These are phyloP conservation scores for Drosophila barbarae DNA, from an alignment of 2,888 invertebrate species.

Conservation along the genomic window DNA sequence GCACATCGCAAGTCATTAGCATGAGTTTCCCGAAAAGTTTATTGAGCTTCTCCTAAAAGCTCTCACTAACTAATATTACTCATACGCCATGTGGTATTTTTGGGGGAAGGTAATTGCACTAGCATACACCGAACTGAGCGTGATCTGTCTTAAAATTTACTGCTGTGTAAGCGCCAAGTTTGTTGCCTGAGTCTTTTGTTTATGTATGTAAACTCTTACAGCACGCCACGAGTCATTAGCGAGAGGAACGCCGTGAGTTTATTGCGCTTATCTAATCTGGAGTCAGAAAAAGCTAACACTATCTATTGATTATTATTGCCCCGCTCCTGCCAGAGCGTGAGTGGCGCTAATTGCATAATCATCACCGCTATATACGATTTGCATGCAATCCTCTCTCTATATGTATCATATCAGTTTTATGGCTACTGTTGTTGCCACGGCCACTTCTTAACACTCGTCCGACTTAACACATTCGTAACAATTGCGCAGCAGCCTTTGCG, in stretches of 20 bases:
- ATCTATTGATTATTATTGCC: conserved; percentile 31
- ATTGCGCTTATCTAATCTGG: conserved; percentile 45
- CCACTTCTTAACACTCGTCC: conserved; percentile 58
- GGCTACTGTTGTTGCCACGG: conserved; percentile 28
- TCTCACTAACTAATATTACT: conserved; percentile 37
- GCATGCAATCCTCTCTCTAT: conserved; percentile 52
- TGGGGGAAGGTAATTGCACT: not conserved
- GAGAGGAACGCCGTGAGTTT: conserved; percentile 21
- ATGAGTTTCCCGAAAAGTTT: conserved; percentile 30
- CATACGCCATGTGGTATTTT: conserved; percentile 29
- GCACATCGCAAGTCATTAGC: conserved; percentile 48
- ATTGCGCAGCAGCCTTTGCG: conserved; percentile 66
- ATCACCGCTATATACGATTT: conserved; percentile 47
- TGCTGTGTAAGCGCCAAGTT: not conserved
- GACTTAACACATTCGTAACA: conserved; percentile 72
- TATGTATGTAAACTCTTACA: conserved; percentile 15
- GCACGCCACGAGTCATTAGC: conserved; percentile 51
- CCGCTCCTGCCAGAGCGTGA: conserved; percentile 1
- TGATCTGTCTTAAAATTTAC: conserved; percentile 2
- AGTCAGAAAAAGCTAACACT: not conserved
- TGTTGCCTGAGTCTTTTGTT: conserved; percentile 10
- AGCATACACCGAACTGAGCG: not conserved
- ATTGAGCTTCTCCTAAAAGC: conserved; percentile 43
- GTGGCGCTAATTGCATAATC: conserved; percentile 65
- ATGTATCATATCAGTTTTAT: conserved; percentile 7